Evolutionary conservation across 1,140 invertebrate genomes (phyloP), one percentile per base, ranked within the genome.

Genomic region (Hylaeus volcanicus): DNA sequence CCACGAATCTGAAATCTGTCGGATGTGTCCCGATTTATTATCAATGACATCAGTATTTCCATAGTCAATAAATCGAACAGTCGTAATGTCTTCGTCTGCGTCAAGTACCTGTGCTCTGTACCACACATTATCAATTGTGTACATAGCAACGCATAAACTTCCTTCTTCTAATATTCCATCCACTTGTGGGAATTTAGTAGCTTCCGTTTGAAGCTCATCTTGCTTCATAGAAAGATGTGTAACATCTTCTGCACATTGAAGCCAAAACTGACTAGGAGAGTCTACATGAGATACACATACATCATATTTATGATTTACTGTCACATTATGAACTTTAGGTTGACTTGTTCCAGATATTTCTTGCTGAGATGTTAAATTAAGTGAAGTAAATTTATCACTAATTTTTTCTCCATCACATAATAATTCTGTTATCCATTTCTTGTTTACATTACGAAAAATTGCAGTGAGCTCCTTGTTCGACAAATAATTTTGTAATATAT

Each of bases 21-120:
- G 96, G 1, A 96, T 93, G 11, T 94, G 89, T 0, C 90, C 92
- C 0, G 92, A 92, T 12, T 93, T 93, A 71, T 95, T 96, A 56
- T 95, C 93, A 0, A 96, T 93, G 0, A 95, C 94, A 86, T 97
- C 96, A 0, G 96, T 96, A 81, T 97, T 97, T 8, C 97, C 97
- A 89, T 96, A 98, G 89, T 98, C 97, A 4, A 98, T 95, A 88
- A 97, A 98, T 45, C 95, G 94, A 0, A 98, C 95, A 1, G 96
- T 96, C 14, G 95, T 96, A 41, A 96, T 95, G 69, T 95, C 96
- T 12, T 94, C 93, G 80, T 96, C 95, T 0, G 95, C 94, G 84
- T 97, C 96, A 1, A 97, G 93, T n/a, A 98, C 95, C 85, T 96
- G 94, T 1, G 97, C 97, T 83, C 97, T 94, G 88, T 98, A 98